phyloP scores from a whole-genome alignment of 2,113 vertebrate species.

The Caloenas nicobarica region DNA sequence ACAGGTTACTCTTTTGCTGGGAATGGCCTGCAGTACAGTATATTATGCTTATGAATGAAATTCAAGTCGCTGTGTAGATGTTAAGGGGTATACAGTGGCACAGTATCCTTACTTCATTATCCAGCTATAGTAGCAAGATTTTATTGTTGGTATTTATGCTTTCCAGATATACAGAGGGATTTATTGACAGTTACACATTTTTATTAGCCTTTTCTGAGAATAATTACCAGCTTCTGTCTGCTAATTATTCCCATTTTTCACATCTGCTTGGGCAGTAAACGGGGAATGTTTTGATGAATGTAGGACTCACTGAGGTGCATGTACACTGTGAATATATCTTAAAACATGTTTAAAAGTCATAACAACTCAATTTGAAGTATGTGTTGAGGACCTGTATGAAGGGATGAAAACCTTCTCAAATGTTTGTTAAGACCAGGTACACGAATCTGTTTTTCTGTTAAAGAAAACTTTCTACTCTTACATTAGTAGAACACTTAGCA shows the following conservation, averaged over 20 bases:
- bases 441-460: background rate
- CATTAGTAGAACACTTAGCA: background rate
- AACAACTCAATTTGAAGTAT: background rate
- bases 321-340: background rate
- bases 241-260: background rate
- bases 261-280: background rate
- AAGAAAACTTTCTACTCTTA: background rate
- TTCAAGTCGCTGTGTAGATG: background rate
- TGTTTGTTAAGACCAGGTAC: background rate
- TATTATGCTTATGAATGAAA: background rate
- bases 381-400: background rate
- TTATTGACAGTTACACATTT: background rate
- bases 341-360: background rate
- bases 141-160: background rate
- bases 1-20: background rate
- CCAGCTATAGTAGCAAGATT: background rate
- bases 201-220: background rate
- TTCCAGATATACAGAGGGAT: background rate
- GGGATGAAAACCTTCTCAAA: background rate
- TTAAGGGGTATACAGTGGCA: background rate
- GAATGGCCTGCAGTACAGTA: accelerated
- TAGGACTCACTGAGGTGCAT: background rate
- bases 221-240: background rate
- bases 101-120: background rate
- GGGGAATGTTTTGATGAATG: background rate